Conservation (phyloP, 2,113 vertebrate species). For the Canis aureus region DNA sequence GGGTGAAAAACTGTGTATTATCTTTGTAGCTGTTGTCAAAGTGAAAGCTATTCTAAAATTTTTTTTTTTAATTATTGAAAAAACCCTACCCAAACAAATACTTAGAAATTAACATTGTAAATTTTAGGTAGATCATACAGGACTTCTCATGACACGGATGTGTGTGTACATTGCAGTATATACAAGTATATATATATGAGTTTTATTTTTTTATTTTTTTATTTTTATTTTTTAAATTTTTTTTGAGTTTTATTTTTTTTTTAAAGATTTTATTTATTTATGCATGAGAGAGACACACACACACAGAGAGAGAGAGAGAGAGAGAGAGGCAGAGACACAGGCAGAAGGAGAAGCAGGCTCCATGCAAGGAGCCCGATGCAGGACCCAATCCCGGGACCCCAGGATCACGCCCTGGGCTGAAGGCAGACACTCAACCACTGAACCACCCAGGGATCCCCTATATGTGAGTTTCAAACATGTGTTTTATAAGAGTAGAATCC, state of each 20-base stretch:
- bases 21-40: background rate
- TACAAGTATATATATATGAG: background rate
- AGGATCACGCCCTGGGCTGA: no score
- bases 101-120: background rate
- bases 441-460: no score
- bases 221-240: no score
- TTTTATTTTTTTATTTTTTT: background rate
- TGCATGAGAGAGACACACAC: no score
- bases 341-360: no score
- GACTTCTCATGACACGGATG: background rate
- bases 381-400: no score
- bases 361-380: no score
- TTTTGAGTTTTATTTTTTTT: no score
- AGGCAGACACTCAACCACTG: no score
- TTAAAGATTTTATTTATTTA: no score
- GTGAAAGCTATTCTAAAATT: background rate
- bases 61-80: background rate
- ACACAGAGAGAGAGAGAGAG: no score
- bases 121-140: background rate
- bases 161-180: background rate
- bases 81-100: background rate
- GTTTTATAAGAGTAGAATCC: background rate
- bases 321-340: no score
- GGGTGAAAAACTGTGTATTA: background rate
- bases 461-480: background rate